A percentile compares a stretch with the other conserved stretches of the same genome.
Conservation (phyloP, 2,888 invertebrate genomes). For the Pseudoips prasinana region DNA sequence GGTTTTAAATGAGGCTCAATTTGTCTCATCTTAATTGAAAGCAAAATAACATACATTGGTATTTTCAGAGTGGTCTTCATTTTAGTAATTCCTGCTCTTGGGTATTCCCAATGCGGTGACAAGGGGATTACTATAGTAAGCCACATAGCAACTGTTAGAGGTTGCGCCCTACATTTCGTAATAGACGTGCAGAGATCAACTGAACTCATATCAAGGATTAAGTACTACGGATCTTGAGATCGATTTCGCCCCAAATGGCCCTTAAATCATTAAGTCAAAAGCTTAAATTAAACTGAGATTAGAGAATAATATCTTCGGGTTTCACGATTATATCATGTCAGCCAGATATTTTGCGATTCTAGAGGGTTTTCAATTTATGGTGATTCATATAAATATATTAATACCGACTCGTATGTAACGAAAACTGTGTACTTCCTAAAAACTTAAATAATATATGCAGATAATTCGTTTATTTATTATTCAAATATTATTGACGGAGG, state of each 20-base stretch:
- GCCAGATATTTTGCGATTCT: too few relatives aligned
- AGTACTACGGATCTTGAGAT: slow-evolving; percentile 33
- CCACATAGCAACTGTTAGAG: slow-evolving; percentile 33
- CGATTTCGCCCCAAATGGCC: slow-evolving; percentile 36
- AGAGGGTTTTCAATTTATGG: too few relatives aligned
- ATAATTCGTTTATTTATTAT: too few relatives aligned
- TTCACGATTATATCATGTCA: slow-evolving; percentile 16
- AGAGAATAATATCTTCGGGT: slow-evolving; percentile 31
- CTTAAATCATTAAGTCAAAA: slow-evolving; percentile 40
- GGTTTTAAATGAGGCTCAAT: slow-evolving; percentile 24
- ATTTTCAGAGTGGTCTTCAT: slow-evolving; percentile 34
- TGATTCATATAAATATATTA: too few relatives aligned
- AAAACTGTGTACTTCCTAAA: too few relatives aligned
- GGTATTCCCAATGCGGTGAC: slow-evolving; percentile 25
- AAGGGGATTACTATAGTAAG: slow-evolving; percentile 51
- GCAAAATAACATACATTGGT: slow-evolving; percentile 28
- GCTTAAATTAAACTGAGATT: slow-evolving; percentile 39
- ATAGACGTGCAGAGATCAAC: slow-evolving; percentile 42
- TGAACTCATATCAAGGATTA: slow-evolving; percentile 62
- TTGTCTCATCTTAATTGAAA: slow-evolving; percentile 33
- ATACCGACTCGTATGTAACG: too few relatives aligned
- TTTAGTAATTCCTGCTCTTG: background rate
- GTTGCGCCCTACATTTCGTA: slow-evolving; percentile 35
- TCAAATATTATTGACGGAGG: too few relatives aligned
- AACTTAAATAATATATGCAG: too few relatives aligned